A percentile compares a stretch with the other conserved stretches of the same genome.
Evolutionary conservation across 2,113 vertebrate genomes (phyloP).

Genomic region (Oryzias curvinotus): DNA sequence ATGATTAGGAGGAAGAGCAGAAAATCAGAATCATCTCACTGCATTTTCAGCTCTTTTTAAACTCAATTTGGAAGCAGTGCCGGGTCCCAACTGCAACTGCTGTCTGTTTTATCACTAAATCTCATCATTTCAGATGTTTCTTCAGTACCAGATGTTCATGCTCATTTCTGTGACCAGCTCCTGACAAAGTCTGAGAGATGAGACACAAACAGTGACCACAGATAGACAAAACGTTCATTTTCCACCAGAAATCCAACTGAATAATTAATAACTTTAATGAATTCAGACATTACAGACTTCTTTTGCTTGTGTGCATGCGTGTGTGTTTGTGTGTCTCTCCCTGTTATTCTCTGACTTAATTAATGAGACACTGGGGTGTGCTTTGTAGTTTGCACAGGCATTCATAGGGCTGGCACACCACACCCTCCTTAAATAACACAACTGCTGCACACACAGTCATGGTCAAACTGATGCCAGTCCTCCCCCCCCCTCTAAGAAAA

Average conservation of each 20-base stretch:
- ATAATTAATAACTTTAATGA: slow-evolving; percentile 14
- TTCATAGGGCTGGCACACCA: slow-evolving; percentile 50
- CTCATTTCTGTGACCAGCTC: too few relatives aligned
- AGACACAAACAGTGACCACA: not conserved
- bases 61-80: too few relatives aligned
- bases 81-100: too few relatives aligned
- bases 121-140: too few relatives aligned
- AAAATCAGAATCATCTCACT: too few relatives aligned
- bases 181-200: too few relatives aligned
- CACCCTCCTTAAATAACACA: slow-evolving; percentile 43
- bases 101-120: too few relatives aligned
- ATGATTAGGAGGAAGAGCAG: too few relatives aligned
- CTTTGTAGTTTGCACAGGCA: slow-evolving; percentile 16
- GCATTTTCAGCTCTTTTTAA: too few relatives aligned
- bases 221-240: not conserved
- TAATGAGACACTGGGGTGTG: slow-evolving; percentile 58
- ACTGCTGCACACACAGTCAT: slow-evolving; percentile 43
- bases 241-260: slow-evolving; percentile 1
- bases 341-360: slow-evolving; percentile 21
- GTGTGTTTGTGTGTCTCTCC: slow-evolving; percentile 8
- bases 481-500: slow-evolving; percentile 26
- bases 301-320: not conserved
- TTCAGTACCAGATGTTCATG: too few relatives aligned
- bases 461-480: slow-evolving; percentile 62
- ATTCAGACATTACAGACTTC: slow-evolving; percentile 1